Base-by-base conservation (phyloP, 1,140 invertebrate species). In the Apis cerana region DNA sequence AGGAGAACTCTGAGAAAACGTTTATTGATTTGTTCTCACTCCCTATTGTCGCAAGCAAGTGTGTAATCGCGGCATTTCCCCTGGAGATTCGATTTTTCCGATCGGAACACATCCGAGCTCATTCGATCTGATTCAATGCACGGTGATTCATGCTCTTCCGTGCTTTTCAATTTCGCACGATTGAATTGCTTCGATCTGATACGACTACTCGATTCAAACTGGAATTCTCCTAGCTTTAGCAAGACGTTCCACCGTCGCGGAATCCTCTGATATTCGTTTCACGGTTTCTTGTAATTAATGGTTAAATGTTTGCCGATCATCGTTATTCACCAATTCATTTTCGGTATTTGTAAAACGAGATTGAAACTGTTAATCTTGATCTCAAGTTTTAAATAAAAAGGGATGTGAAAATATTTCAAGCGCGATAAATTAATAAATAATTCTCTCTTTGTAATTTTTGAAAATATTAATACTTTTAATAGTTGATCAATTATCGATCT, bases 91-190 rank as follows among this genome's bases (percentile, higher is more conserved):
- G 80, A 82, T 82, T 82, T 82, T 82, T 82, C 80, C 72, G 80
- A 82, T 76, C 70, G 74, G 80, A 82, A 68, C 80, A 65, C 80
- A 81, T 81, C 80, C 72, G 72, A 76, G 61, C 80, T 82, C 80
- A 50, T 82, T 76, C 80, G 80, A 82, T 82, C 72, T 76, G 80
- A 82, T 82, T 76, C 80, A 76, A 76, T 76, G 74, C 80, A 82
- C 80, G 74, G 74, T 82, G 80, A 76, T 82, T 82, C 80, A 82
- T 82, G 74, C 69, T 69, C 80, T 61, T 82, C 72, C 74, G 64
- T 82, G 80, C 80, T 82, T 68, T 82, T 82, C 80, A 82, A 82
- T 76, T 82, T 82, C 56, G 43, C 80, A 69, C 64, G 80, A 82
- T 82, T 82, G 72, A 82, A 76, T 82, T 82, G 72, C 54, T 61